phyloP scores from a whole-genome alignment of 2,888 invertebrate genomes.

The Tetranychus truncatus region DNA sequence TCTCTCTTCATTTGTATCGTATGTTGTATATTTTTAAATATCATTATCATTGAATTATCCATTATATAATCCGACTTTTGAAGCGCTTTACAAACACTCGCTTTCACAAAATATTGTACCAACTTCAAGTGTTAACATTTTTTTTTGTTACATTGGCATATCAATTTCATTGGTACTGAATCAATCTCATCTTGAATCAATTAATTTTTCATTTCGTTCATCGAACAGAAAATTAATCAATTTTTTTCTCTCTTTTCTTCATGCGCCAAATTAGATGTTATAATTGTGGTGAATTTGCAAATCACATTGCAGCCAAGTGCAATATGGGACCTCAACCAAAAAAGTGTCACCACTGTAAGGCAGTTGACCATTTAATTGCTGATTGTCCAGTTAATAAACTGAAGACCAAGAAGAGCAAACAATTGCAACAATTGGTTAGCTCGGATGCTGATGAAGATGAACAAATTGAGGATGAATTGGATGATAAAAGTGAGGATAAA shows the following conservation, averaged over 20 bases:
- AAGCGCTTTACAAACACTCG: too few relatives aligned
- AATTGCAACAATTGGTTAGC: not conserved
- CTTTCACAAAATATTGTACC: too few relatives aligned
- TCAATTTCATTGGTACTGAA: not conserved
- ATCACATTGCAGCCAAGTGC: slow-evolving; percentile 79
- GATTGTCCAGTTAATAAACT: slow-evolving; percentile 50
- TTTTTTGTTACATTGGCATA: not conserved
- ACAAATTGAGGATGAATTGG: too few relatives aligned
- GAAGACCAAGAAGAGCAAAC: not conserved
- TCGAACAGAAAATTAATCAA: not conserved
- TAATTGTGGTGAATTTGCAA: slow-evolving; percentile 78
- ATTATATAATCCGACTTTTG: not conserved
- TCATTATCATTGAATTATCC: not conserved
- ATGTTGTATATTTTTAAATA: not conserved
- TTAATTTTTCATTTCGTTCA: not conserved
- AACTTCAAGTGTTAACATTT: not conserved
- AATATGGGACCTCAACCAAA: slow-evolving; percentile 70
- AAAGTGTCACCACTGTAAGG: slow-evolving; percentile 72
- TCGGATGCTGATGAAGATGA: not conserved
- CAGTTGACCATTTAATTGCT: slow-evolving; percentile 68
- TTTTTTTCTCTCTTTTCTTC: not conserved
- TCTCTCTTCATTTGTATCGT: not conserved
- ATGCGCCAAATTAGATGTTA: slow-evolving; percentile 47
- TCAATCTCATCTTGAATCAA: not conserved
- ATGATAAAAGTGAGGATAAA: too few relatives aligned